A percentile compares a stretch with the other conserved stretches of the same genome.
Evolutionary conservation across 1,140 invertebrate species (phyloP).

Genomic region (Apolygus lucorum): DNA sequence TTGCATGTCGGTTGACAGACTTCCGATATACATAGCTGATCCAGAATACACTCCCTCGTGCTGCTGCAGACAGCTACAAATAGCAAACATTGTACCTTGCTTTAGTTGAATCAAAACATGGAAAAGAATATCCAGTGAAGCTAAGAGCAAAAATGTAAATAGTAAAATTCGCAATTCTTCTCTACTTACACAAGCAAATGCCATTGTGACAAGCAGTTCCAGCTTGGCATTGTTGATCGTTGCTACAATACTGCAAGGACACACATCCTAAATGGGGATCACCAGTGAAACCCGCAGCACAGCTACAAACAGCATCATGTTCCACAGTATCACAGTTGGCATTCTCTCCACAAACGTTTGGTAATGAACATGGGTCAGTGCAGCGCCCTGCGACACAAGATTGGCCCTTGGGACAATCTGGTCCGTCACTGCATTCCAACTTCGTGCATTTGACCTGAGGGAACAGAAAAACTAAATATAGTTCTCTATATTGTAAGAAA

Average conservation of each 20-base stretch:
- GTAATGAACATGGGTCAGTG: constrained; percentile 65
- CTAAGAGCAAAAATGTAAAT: constrained; percentile 2
- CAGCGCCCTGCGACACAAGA: constrained; percentile 73
- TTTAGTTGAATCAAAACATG: no score
- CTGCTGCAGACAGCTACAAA: constrained; percentile 57
- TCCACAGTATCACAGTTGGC: constrained; percentile 41
- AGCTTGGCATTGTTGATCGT: constrained; percentile 65
- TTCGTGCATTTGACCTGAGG: constrained; percentile 50
- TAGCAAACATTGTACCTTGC: neutral
- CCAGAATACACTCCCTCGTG: constrained; percentile 66
- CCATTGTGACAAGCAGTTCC: constrained; percentile 72
- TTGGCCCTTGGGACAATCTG: constrained; percentile 57
- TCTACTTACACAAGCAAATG: constrained; percentile 63
- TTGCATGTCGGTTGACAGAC: constrained; percentile 72
- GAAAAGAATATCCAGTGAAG: neutral
- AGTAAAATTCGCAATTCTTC: no score
- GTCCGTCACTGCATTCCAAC: constrained; percentile 68
- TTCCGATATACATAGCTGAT: constrained; percentile 69
- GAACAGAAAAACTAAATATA: no score
- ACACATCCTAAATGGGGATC: constrained; percentile 76
- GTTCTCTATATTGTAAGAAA: no score
- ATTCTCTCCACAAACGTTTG: constrained; percentile 71
- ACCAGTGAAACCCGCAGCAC: constrained; percentile 70
- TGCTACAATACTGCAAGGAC: constrained; percentile 64
- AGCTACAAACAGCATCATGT: constrained; percentile 69